A percentile compares a stretch with the other conserved stretches of the same genome.
These are phyloP conservation scores for Drosophila incognita DNA, from an alignment of 2,888 invertebrate genomes.

Conservation along the genomic window DNA sequence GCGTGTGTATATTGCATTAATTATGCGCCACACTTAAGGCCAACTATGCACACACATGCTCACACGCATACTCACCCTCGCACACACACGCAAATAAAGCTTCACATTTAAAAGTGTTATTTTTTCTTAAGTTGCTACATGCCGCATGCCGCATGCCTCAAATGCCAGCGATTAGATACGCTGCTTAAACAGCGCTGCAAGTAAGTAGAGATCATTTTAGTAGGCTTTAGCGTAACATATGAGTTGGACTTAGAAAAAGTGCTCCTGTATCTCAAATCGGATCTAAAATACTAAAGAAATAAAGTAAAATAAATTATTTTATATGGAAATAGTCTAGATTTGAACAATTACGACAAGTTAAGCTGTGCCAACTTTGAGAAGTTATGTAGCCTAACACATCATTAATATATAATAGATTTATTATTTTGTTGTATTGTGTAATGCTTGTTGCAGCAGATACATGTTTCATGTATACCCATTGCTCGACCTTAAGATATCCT, in stretches of 20 bases:
- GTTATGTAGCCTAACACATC: background rate
- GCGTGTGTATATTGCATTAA: slow-evolving; percentile 59
- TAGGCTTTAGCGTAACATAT: background rate
- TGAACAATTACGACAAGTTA: background rate
- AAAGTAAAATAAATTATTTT: background rate
- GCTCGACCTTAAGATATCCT: background rate
- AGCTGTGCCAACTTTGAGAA: background rate
- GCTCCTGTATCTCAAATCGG: background rate
- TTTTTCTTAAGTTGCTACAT: slow-evolving; percentile 35
- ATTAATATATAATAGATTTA: background rate
- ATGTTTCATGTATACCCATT: accelerated
- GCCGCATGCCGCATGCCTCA: slow-evolving; percentile 52
- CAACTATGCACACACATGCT: slow-evolving; percentile 45
- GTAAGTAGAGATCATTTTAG: background rate
- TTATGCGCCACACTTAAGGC: slow-evolving; percentile 60
- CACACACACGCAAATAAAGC: slow-evolving; percentile 1
- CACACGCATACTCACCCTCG: slow-evolving; percentile 1
- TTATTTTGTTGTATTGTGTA: background rate
- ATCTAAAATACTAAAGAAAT: background rate
- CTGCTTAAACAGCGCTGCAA: slow-evolving; percentile 28
- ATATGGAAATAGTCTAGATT: background rate
- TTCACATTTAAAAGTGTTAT: slow-evolving; percentile 27
- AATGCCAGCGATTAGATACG: slow-evolving; percentile 70
- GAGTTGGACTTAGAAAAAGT: background rate
- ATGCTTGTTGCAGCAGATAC: background rate